Conservation (phyloP, 2,113 vertebrate species). For the Lipophrys pholis region DNA sequence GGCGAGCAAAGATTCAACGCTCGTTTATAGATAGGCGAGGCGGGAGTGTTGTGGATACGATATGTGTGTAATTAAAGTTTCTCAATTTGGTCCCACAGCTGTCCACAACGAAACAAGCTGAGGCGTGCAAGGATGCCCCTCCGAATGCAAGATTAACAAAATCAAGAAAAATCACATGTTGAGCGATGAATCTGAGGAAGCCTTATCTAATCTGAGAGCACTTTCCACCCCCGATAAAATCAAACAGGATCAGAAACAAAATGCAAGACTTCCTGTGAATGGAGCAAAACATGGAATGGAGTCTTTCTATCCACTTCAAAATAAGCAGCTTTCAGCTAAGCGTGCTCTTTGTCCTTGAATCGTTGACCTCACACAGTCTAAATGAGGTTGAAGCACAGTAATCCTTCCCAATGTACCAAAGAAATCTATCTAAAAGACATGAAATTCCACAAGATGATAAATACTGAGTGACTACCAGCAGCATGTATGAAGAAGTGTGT, state of each 20-base stretch:
- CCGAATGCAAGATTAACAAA: slow-evolving; percentile 4
- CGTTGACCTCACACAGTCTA: too few species aligned
- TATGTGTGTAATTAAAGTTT: slow-evolving; percentile 20
- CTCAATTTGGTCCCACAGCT: slow-evolving; percentile 36
- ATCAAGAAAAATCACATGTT: neutral
- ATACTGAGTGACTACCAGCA: too few species aligned
- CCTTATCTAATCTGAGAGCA: slow-evolving; percentile 14
- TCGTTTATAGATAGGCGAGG: slow-evolving; percentile 40
- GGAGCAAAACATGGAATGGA: slow-evolving; percentile 15
- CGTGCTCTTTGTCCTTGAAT: slow-evolving; percentile 19
- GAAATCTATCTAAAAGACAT: too few species aligned
- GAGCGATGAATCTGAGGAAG: neutral
- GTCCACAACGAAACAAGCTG: slow-evolving; percentile 7
- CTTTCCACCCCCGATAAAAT: neutral
- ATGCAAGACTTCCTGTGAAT: slow-evolving; percentile 20
- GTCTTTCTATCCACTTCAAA: slow-evolving; percentile 24
- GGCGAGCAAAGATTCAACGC: slow-evolving; percentile 47
- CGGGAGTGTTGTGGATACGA: slow-evolving; percentile 31
- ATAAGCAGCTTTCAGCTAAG: slow-evolving; percentile 1
- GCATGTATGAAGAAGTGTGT: too few species aligned
- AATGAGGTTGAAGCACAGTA: too few species aligned
- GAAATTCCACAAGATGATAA: too few species aligned
- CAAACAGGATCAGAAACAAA: slow-evolving; percentile 4
- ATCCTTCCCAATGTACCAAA: too few species aligned
- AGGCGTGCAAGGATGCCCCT: too few species aligned